Evolutionary conservation across 2,888 invertebrate genomes (phyloP).

Genomic region (Orthosia gothica): DNA sequence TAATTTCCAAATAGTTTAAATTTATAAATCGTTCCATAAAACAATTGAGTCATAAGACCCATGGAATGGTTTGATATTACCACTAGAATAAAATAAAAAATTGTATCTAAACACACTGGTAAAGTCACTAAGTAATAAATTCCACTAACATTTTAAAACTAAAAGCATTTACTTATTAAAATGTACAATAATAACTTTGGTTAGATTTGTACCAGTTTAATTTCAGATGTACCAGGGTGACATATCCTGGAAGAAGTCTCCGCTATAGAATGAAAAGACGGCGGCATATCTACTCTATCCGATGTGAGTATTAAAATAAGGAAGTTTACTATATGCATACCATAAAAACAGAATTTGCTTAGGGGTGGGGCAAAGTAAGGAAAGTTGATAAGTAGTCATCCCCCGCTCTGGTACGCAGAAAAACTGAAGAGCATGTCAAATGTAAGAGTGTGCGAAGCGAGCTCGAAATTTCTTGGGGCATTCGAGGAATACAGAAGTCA

Average conservation of each 20-base stretch:
- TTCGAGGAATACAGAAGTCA: too few relatives aligned
- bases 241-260: not conserved
- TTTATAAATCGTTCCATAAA: conserved; percentile 1
- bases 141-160: conserved; percentile 40
- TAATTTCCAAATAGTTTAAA: not conserved
- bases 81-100: conserved; percentile 45
- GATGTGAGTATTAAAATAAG: conserved; percentile 31
- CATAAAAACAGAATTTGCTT: not conserved
- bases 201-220: conserved; percentile 42
- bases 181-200: conserved; percentile 45
- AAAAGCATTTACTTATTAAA: conserved; percentile 43
- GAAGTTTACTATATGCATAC: not conserved
- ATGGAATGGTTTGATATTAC: conserved; percentile 54
- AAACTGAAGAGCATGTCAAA: too few relatives aligned
- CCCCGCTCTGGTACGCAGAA: too few relatives aligned
- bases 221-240: conserved; percentile 31
- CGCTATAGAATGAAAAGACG: not conserved
- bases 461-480: too few relatives aligned
- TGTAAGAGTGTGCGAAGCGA: too few relatives aligned
- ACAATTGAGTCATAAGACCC: conserved; percentile 15
- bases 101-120: conserved; percentile 54
- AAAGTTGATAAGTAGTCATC: too few relatives aligned
- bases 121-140: conserved; percentile 26
- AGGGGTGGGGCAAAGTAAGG: too few relatives aligned
- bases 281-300: conserved; percentile 9